Conservation (phyloP, 2,888 invertebrate species). For the Sipunculus nudus region DNA sequence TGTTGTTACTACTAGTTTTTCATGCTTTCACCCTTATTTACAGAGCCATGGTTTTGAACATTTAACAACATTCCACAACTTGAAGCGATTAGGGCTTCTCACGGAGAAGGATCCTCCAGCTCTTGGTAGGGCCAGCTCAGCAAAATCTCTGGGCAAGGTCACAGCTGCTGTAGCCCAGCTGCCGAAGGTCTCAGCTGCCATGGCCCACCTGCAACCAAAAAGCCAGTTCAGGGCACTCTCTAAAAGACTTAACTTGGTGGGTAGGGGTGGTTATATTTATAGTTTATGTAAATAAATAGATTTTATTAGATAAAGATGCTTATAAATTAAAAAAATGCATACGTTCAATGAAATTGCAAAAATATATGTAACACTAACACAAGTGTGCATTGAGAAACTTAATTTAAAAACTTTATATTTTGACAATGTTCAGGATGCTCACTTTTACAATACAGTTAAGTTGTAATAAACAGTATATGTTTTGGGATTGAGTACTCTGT, state of each 20-base stretch:
- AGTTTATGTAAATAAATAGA: too few species aligned
- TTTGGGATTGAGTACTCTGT: too few species aligned
- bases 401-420: too few species aligned
- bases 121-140: background rate
- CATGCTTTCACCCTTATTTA: constrained; percentile 15
- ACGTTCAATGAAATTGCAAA: too few species aligned
- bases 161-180: constrained; percentile 48
- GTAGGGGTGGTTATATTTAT: constrained; percentile 10
- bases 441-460: too few species aligned
- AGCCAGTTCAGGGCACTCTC: constrained; percentile 75
- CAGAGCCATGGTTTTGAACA: constrained; percentile 85
- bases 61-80: constrained; percentile 80
- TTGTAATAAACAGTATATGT: too few species aligned
- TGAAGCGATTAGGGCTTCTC: constrained; percentile 79
- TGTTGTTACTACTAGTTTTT: too few species aligned
- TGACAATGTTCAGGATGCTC: too few species aligned
- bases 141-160: constrained; percentile 67
- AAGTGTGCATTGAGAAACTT: too few species aligned
- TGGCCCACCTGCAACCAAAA: constrained; percentile 73
- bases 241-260: constrained; percentile 78
- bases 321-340: too few species aligned
- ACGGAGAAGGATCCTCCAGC: constrained; percentile 69
- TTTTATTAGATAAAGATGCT: too few species aligned
- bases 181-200: constrained; percentile 60
- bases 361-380: too few species aligned